phyloP scores from a whole-genome alignment of 2,113 vertebrate genomes.

The Hirundichthys speculiger region DNA sequence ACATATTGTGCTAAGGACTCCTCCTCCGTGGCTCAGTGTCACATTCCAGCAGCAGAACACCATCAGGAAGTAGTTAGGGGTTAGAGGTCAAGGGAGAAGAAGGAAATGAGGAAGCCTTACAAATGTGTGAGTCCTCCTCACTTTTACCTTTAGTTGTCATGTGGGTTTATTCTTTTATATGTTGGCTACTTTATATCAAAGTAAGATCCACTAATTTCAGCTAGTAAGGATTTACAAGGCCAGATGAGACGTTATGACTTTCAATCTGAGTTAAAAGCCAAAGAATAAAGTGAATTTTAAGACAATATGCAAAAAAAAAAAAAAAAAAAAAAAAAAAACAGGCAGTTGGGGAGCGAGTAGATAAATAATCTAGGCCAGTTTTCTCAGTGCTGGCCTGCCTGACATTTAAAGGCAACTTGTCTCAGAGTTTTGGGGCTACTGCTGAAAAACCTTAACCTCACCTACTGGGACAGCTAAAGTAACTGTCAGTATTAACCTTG shows the following conservation, averaged over 20 bases:
- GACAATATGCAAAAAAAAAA: no score
- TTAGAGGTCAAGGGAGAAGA: conserved; percentile 47
- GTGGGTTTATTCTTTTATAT: conserved; percentile 11
- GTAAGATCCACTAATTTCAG: conserved; percentile 14
- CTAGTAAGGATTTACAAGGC: background rate
- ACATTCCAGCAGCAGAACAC: conserved; percentile 35
- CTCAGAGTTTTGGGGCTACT: no score
- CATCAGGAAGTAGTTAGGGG: conserved; percentile 53
- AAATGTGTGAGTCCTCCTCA: background rate
- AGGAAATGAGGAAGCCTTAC: conserved; percentile 58
- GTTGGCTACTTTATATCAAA: background rate
- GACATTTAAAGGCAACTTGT: no score
- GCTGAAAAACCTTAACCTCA: no score
- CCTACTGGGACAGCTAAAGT: no score
- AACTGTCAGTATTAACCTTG: no score
- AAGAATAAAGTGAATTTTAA: no score
- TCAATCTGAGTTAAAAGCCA: no score
- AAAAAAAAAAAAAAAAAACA: no score
- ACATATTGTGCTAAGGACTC: conserved; percentile 30
- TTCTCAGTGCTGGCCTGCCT: no score
- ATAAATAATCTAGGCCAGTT: no score
- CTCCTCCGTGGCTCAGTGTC: conserved; percentile 26
- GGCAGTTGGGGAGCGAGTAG: no score
- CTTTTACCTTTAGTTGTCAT: background rate
- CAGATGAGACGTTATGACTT: background rate